A percentile compares a stretch with the other conserved stretches of the same genome.
phyloP scores from a whole-genome alignment of 2,797 vertebrate species.

The Galaxias olidus region DNA sequence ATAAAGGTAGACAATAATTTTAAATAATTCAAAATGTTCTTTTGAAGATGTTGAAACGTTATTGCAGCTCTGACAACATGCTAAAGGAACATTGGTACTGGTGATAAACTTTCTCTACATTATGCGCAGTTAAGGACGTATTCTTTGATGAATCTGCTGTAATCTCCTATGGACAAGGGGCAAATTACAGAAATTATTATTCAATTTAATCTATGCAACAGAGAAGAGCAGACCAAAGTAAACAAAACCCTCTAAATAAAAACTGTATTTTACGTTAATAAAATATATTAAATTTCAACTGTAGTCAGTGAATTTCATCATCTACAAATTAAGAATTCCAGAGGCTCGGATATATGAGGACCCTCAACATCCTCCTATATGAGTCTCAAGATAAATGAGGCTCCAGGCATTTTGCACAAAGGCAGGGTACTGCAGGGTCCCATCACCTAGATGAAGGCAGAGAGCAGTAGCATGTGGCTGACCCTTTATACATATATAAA shows the following conservation, averaged over 20 bases:
- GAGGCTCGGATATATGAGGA: slow-evolving; percentile 98
- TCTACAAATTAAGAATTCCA: slow-evolving; percentile 97
- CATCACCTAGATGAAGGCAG: slow-evolving; percentile 94
- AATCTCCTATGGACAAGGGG: slow-evolving; percentile 99
- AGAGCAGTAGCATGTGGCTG: slow-evolving; percentile 91
- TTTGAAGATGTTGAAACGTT: too few relatives aligned
- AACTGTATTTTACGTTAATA: too few relatives aligned
- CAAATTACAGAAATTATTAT: slow-evolving; percentile 98
- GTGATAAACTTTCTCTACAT: slow-evolving; percentile 98
- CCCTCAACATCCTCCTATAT: slow-evolving; percentile 95
- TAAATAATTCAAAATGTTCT: too few relatives aligned
- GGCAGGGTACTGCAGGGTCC: slow-evolving; percentile 92
- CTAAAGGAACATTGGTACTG: slow-evolving; percentile 98
- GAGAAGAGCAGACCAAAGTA: slow-evolving; percentile 99
- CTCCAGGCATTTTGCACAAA: slow-evolving; percentile 94
- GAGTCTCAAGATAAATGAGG: slow-evolving; percentile 95
- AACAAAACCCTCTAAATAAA: too few relatives aligned
- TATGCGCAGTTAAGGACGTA: slow-evolving; percentile 97
- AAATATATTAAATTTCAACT: too few relatives aligned
- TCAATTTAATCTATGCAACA: slow-evolving; percentile 97
- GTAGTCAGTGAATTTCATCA: too few relatives aligned
- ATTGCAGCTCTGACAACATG: slow-evolving; percentile 93
- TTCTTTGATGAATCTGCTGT: slow-evolving; percentile 99
- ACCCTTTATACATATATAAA: too few relatives aligned
- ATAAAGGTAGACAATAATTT: too few relatives aligned